A percentile compares a stretch with the other conserved stretches of the same genome.
Evolutionary conservation across 2,797 vertebrate genomes (phyloP).

Genomic region (Falco rusticolus): DNA sequence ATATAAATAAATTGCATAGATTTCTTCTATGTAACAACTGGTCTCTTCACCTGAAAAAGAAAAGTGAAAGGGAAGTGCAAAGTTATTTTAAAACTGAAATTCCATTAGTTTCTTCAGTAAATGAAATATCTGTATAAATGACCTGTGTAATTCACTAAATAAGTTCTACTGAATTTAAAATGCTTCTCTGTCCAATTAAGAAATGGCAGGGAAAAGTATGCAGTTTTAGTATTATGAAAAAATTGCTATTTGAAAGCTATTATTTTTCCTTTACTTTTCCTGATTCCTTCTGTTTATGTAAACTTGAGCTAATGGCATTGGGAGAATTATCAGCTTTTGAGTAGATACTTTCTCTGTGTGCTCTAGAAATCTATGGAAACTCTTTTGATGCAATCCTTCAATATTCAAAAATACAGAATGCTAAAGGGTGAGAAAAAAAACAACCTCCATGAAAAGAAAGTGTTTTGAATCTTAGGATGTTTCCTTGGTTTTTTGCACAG

Average conservation of each 20-base stretch:
- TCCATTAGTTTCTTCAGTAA: background rate
- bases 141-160: background rate
- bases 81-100: background rate
- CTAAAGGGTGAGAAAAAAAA: background rate
- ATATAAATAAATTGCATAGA: background rate
- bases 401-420: background rate
- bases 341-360: background rate
- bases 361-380: background rate
- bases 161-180: background rate
- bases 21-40: background rate
- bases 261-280: background rate
- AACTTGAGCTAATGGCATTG: background rate
- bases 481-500: background rate
- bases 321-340: background rate
- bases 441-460: background rate
- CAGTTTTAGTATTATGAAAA: background rate
- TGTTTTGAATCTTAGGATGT: background rate
- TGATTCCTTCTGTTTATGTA: background rate
- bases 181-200: background rate
- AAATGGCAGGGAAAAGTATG: background rate
- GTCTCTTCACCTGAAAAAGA: background rate
- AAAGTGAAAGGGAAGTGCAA: background rate
- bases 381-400: background rate
- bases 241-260: background rate
- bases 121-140: background rate